Conservation (phyloP, 2,113 vertebrate genomes). For the Hymenochirus boettgeri region DNA sequence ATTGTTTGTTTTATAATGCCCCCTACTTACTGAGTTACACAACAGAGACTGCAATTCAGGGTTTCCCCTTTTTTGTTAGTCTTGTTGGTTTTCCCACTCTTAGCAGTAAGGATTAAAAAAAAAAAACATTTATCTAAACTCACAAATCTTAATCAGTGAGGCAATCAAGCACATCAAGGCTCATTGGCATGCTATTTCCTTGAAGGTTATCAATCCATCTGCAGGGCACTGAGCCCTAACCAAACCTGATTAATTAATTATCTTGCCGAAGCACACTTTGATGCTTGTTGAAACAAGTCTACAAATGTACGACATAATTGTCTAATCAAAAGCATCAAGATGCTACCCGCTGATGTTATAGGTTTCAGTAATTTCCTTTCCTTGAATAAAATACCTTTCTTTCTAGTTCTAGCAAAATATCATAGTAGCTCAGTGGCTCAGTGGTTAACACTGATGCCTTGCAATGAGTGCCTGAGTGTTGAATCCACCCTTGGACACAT, state of each 20-base stretch:
- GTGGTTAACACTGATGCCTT: too few species aligned
- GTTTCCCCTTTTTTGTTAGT: slow-evolving; percentile 4
- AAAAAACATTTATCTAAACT: slow-evolving; percentile 52
- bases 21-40: not conserved
- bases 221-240: slow-evolving; percentile 74
- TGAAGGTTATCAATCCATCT: slow-evolving; percentile 79
- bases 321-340: slow-evolving; percentile 54
- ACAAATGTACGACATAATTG: slow-evolving; percentile 63
- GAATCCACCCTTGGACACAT: too few species aligned
- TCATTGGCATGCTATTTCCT: slow-evolving; percentile 83
- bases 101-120: slow-evolving; percentile 45
- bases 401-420: too few species aligned
- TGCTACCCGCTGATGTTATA: slow-evolving; percentile 45
- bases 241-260: slow-evolving; percentile 72
- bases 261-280: slow-evolving; percentile 69
- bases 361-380: slow-evolving; percentile 50
- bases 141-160: slow-evolving; percentile 57
- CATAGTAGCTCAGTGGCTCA: too few species aligned
- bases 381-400: slow-evolving; percentile 58
- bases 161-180: slow-evolving; percentile 63
- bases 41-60: slow-evolving; percentile 42
- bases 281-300: slow-evolving; percentile 61
- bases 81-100: slow-evolving; percentile 41
- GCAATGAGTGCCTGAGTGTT: too few species aligned
- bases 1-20: not conserved